These are phyloP conservation scores for Dissostichus mawsoni DNA, from an alignment of 2,113 vertebrate species.

Conservation along the genomic window DNA sequence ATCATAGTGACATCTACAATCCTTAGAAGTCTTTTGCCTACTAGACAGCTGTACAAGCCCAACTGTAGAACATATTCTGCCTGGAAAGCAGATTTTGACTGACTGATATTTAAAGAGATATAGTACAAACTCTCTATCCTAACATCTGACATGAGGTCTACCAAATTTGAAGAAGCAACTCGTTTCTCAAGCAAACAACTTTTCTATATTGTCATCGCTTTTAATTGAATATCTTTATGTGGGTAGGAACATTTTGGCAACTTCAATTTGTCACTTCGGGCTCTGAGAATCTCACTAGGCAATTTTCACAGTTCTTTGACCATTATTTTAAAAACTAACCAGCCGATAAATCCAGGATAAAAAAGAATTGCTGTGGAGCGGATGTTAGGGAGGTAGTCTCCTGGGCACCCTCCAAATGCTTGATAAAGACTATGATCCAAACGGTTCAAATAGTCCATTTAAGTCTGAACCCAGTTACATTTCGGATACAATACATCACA, in stretches of 20 bases:
- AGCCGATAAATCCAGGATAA: not conserved
- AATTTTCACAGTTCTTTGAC: not conserved
- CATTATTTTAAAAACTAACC: not conserved
- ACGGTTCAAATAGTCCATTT: not conserved
- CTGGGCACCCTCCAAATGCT: not conserved
- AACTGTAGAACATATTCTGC: conserved; percentile 9
- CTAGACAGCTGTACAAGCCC: conserved; percentile 17
- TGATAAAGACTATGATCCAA: not conserved
- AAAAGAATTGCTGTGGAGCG: not conserved
- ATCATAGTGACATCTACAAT: conserved; percentile 4
- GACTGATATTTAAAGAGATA: too few species aligned
- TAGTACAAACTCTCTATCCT: too few species aligned
- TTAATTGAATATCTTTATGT: not conserved
- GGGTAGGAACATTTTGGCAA: not conserved
- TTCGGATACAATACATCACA: not conserved
- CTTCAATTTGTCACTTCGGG: not conserved
- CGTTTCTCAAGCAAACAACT: not conserved
- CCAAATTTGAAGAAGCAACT: too few species aligned
- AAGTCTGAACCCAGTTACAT: not conserved
- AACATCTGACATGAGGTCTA: too few species aligned
- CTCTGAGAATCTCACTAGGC: not conserved
- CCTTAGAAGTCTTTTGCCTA: not conserved
- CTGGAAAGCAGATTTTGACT: not conserved
- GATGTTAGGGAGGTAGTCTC: not conserved
- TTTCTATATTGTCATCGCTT: not conserved